phyloP scores from a whole-genome alignment of 1,140 invertebrate genomes.

The Thalassaphorura encarpata region DNA sequence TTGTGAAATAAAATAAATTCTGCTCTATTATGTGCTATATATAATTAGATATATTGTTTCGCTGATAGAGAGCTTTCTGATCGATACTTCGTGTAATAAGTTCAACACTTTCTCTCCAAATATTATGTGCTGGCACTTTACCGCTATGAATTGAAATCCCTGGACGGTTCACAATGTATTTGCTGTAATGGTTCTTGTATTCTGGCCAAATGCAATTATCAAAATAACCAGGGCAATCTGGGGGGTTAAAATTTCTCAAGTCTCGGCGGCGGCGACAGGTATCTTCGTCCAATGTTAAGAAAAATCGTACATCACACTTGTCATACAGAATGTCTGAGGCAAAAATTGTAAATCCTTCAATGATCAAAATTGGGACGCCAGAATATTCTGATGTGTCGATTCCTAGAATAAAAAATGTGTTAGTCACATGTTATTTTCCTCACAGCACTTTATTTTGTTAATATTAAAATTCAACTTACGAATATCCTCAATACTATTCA shows the following conservation, averaged over 20 bases:
- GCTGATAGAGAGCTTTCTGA: conserved; percentile 16
- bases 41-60: neutral
- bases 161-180: conserved; percentile 10
- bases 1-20: neutral
- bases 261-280: conserved; percentile 17
- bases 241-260: conserved; percentile 16
- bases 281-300: conserved; percentile 19
- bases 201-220: conserved; percentile 28
- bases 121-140: neutral
- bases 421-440: too few species aligned
- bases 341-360: conserved; percentile 26
- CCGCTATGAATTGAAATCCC: conserved; percentile 21
- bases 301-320: conserved; percentile 25
- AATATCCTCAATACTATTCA: conserved; percentile 12
- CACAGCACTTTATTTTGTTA: too few species aligned
- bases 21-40: neutral
- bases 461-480: conserved; percentile 2
- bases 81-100: conserved; percentile 22
- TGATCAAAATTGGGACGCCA: conserved; percentile 22
- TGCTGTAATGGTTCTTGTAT: conserved; percentile 17
- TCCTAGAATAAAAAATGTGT: conserved; percentile 14
- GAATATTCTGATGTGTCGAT: conserved; percentile 25
- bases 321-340: conserved; percentile 14
- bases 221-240: conserved; percentile 27
- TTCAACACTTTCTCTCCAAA: conserved; percentile 26